Conservation (phyloP, 37 sponge, comb jelly and placozoan species). For the Haliclona indistincta region DNA sequence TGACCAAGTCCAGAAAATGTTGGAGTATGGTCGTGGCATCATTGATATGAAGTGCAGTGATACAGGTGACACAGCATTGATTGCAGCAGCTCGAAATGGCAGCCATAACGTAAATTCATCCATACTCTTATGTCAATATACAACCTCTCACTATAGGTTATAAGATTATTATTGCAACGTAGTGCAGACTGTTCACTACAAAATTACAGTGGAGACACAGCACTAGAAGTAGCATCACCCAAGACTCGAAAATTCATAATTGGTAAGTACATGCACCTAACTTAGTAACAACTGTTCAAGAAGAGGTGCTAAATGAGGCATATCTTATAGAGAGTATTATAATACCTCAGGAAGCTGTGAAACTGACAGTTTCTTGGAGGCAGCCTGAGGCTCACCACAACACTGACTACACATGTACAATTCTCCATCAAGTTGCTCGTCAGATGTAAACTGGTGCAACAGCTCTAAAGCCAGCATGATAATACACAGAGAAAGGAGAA, state of each 20-base stretch:
- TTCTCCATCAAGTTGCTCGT: constrained; percentile 30
- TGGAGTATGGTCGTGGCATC: not conserved
- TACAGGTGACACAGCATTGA: constrained; percentile 89
- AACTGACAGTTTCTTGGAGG: constrained; percentile 40
- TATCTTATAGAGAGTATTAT: not conserved
- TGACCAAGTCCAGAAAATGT: constrained; percentile 18
- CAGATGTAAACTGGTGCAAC: constrained; percentile 40
- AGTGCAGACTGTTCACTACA: constrained; percentile 83
- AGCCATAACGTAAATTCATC: constrained; percentile 34
- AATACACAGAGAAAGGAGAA: not conserved
- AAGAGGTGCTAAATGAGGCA: not conserved
- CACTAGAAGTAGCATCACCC: constrained; percentile 65
- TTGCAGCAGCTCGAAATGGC: constrained; percentile 77
- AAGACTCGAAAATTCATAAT: constrained; percentile 38
- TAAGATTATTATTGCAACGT: constrained; percentile 50
- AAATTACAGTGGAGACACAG: constrained; percentile 67
- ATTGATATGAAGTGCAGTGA: constrained; percentile 36
- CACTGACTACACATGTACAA: constrained; percentile 39
- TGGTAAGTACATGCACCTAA: no score
- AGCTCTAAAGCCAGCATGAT: constrained; percentile 15
- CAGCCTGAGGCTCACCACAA: constrained; percentile 20
- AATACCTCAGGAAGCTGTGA: constrained; percentile 53
- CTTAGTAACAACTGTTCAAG: no score
- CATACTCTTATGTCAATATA: not conserved
- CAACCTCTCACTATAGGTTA: constrained; percentile 38